Evolutionary conservation across 2,888 invertebrate species (phyloP), one percentile per base, ranked within the genome.

Genomic region (Diarsia brunnea): DNA sequence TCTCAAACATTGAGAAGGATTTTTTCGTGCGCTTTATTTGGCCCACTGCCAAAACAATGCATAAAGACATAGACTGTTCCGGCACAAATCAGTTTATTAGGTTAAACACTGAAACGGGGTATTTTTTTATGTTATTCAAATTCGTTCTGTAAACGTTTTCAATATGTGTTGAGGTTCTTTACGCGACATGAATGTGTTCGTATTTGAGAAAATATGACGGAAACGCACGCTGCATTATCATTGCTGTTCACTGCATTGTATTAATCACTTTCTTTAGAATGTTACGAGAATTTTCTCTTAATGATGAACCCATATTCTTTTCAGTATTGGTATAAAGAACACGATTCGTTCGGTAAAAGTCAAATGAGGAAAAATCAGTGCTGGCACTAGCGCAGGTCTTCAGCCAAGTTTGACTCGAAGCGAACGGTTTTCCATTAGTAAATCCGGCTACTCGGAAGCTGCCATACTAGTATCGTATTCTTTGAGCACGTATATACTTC

Each of bases 11-110:
- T 86, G 86, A 88, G 76, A 81, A 58, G 78, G 66, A 80, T 89
- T 91, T 92, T 5, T 92, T 91, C 89, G 89, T 78, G 58, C 75
- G 72, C 87, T 88, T 88, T 86, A 84, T 76, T 92, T 95, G 95
- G 92, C 86, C 75, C 74, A 66, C 38, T 86, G 94, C 95, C 95
- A 95, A 91, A 89, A 88, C 81, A 90, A 89, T 84, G 70, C 80
- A 78, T 84, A 84, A 77, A 78, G 71, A 65, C 68, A 74, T 73
- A 51, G 73, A 79, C 68, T 70, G 12, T 86, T 84, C 80, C 75
- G 84, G 73, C 77, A 87, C 65, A 75, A 88, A 81, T 81, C 77
- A 73, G 84, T 87, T 90, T 88, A 91, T 88, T 89, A 70, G 87
- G 87, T 89, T 88, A 82, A 87, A 79, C 38, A 78, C 55, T 66